Evolutionary conservation across 2,888 invertebrate species (phyloP), one percentile per base, ranked within the genome.

Genomic region (Drosophila aldrichi): DNA sequence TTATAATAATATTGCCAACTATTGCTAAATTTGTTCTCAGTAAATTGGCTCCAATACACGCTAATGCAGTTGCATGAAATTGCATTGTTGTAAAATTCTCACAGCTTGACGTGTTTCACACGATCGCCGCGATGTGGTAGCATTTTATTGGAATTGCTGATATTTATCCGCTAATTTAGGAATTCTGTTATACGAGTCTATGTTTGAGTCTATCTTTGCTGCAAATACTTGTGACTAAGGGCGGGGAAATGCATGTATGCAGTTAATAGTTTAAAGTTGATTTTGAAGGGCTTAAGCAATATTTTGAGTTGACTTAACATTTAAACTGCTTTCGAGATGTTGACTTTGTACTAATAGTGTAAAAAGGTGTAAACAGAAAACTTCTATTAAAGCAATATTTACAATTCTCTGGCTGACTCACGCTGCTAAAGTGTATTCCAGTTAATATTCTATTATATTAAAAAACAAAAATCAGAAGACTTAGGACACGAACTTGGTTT

Each of bases 51-150:
- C 6, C 29, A 29, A 36, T 55, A 25, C n/a, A 48, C 25, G 58
- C 34, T n/a, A 57, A 36, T 22, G 16, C 16, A 8, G 9, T 40
- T 29, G 34, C 16, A 41, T 18, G 20, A 43, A 67, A 57, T 40
- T 55, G 52, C 65, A 57, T 69, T 70, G 70, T 63, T 59, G 63
- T 73, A 67, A 55, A 79, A 61, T 44, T 79, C 66, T n/a, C 48
- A 66, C 65, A 81, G 60, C 8, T 61, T 78, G 34, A 67, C 83
- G 74, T 74, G 81, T 49, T 75, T 82, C 84, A 51, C 87, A 78
- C 62, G 61, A 81, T 68, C 75, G 38, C 48, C 25, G 43, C 34
- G 12, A 34, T 52, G 32, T 34, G 52, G 46, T 59, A 56, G 34
- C 41, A 22, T 46, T 44, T 48, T 18, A 29, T 4, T 49, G 38